Percentiles rank a stretch among this genome's conserved stretches.
Conservation (phyloP, 2,888 invertebrate species). For the Idaea aversata region DNA sequence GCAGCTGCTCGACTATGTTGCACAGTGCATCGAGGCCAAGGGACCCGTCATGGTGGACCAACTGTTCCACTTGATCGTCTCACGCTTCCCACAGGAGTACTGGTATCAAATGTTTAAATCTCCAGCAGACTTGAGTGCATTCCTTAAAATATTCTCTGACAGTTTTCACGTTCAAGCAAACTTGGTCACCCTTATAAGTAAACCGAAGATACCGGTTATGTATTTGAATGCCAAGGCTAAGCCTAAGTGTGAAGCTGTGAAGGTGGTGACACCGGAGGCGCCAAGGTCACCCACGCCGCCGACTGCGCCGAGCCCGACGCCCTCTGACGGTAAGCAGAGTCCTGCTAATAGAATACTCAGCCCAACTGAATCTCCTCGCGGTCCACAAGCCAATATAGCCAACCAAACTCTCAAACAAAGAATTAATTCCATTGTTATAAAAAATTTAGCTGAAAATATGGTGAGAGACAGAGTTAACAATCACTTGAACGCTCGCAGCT, state of each 20-base stretch:
- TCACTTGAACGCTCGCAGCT: constrained; percentile 67
- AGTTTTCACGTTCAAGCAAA: constrained; percentile 96
- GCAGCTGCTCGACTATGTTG: constrained; percentile 89
- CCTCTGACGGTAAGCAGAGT: constrained; percentile 68
- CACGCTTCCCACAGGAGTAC: constrained; percentile 87
- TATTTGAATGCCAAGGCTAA: constrained; percentile 76
- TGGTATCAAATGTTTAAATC: constrained; percentile 95
- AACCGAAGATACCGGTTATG: constrained; percentile 85
- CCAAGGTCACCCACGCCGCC: constrained; percentile 61
- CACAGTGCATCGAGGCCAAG: constrained; percentile 89
- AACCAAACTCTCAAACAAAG: constrained; percentile 93
- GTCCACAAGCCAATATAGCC: constrained; percentile 75
- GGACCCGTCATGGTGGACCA: constrained; percentile 93
- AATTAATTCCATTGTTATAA: constrained; percentile 92
- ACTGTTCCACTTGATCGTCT: constrained; percentile 89
- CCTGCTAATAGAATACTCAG: constrained; percentile 76
- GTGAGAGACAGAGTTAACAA: constrained; percentile 75
- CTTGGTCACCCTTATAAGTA: constrained; percentile 90
- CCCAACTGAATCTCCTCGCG: constrained; percentile 73
- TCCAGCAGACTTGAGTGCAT: constrained; percentile 92
- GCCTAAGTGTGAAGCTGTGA: constrained; percentile 75
- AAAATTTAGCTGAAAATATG: constrained; percentile 93
- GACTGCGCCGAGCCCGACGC: constrained; percentile 65
- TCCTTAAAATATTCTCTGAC: constrained; percentile 95
- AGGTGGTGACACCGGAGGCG: constrained; percentile 67